Evolutionary conservation across 1,140 invertebrate genomes (phyloP).

Genomic region (Drosophila parvula): DNA sequence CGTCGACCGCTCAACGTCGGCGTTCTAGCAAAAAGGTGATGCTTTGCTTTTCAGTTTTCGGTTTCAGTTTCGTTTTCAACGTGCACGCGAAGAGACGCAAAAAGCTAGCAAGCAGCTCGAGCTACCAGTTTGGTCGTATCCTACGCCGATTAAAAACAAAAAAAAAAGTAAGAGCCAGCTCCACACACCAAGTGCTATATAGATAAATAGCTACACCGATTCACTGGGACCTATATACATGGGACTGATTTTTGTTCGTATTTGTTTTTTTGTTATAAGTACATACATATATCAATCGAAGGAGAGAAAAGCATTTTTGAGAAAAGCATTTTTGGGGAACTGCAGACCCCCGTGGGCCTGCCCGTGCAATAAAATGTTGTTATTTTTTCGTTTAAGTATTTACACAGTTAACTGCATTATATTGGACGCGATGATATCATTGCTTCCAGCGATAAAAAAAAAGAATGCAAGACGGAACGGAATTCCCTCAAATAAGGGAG

Average conservation of each 20-base stretch:
- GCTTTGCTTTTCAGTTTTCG: slow-evolving; percentile 63
- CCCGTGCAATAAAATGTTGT: slow-evolving; percentile 22
- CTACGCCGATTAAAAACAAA: slow-evolving; percentile 30
- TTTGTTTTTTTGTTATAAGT: neutral
- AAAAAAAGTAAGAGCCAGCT: slow-evolving; percentile 41
- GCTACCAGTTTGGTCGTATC: slow-evolving; percentile 23
- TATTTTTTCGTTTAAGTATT: slow-evolving; percentile 32
- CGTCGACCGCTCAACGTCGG: slow-evolving; percentile 4
- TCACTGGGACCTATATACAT: slow-evolving; percentile 5
- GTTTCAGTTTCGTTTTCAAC: slow-evolving; percentile 70
- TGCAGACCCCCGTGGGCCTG: neutral
- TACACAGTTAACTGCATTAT: slow-evolving; percentile 33
- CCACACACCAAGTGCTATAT: slow-evolving; percentile 22
- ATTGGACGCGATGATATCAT: slow-evolving; percentile 42
- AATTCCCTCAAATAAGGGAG: neutral
- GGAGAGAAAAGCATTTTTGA: slow-evolving; percentile 9
- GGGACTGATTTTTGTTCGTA: neutral
- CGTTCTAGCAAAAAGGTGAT: slow-evolving; percentile 46
- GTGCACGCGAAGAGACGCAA: slow-evolving; percentile 74
- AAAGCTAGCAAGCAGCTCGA: slow-evolving; percentile 30
- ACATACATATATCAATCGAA: slow-evolving; percentile 3
- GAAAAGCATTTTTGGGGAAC: slow-evolving; percentile 19
- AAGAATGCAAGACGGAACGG: neutral
- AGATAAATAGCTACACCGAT: slow-evolving; percentile 6
- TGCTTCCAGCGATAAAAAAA: slow-evolving; percentile 10